Evolutionary conservation across 2,113 vertebrate genomes (phyloP).

Genomic region (Eretmochelys imbricata): DNA sequence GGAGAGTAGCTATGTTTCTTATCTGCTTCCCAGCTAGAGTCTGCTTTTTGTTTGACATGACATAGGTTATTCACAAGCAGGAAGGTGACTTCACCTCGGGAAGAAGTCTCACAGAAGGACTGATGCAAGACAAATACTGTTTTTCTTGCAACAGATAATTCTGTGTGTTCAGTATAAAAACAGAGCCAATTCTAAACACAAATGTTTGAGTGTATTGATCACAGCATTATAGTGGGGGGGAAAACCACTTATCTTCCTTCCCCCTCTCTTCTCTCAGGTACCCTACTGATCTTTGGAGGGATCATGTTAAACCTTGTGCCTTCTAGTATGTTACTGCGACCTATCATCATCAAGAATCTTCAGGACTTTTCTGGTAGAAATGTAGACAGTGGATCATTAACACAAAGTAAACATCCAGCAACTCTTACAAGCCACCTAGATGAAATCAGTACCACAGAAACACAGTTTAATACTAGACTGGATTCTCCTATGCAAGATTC

Average conservation of each 20-base stretch:
- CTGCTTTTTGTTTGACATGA: background rate
- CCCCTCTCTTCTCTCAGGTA: constrained; percentile 77
- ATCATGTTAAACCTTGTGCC: constrained; percentile 91
- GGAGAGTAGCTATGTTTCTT: background rate
- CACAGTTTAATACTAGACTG: rapidly evolving
- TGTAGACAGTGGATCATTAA: rapidly evolving
- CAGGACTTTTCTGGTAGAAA: background rate
- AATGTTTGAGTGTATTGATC: background rate
- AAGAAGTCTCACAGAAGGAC: background rate
- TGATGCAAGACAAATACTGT: background rate
- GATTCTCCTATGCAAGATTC: background rate
- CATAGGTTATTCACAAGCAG: background rate
- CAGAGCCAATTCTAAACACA: too few species aligned
- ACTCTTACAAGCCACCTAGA: rapidly evolving
- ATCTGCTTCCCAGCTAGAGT: background rate
- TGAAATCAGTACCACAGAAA: background rate
- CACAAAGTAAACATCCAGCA: background rate
- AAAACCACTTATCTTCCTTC: background rate
- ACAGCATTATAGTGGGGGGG: background rate
- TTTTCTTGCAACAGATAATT: background rate
- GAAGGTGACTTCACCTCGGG: background rate
- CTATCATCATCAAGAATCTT: constrained; percentile 61
- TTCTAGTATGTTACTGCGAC: constrained; percentile 90
- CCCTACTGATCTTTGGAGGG: constrained; percentile 90
- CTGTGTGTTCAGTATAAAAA: background rate